Evolutionary conservation across 2,888 invertebrate genomes (phyloP).

Genomic region (Ennomos quercinarius): DNA sequence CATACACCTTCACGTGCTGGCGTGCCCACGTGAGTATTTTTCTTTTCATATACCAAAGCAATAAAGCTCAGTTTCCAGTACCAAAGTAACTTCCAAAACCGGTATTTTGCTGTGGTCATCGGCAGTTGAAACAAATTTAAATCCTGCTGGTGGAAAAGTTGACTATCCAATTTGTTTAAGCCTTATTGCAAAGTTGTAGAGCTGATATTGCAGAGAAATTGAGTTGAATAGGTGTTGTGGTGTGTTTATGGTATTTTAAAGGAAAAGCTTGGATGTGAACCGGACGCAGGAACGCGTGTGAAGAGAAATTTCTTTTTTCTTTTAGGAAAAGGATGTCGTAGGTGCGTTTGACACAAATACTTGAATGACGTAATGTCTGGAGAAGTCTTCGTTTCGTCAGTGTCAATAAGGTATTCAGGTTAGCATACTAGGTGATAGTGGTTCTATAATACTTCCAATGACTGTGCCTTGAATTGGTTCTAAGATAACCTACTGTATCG

Average conservation of each 20-base stretch:
- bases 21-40: conserved; percentile 37
- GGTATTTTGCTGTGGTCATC: conserved; percentile 56
- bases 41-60: conserved; percentile 41
- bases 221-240: conserved; percentile 18
- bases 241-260: conserved; percentile 61
- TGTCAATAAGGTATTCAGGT: conserved; percentile 20
- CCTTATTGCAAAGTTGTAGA: conserved; percentile 38
- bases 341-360: conserved; percentile 70
- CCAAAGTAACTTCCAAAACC: conserved; percentile 43
- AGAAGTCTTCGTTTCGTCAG: conserved; percentile 19
- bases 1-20: conserved; percentile 51
- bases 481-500: no score
- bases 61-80: conserved; percentile 42
- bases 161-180: conserved; percentile 37
- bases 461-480: no score
- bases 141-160: conserved; percentile 41
- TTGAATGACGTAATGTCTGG: conserved; percentile 47
- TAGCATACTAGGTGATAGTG: conserved; percentile 9
- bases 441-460: background rate
- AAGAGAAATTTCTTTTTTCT: conserved; percentile 75
- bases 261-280: conserved; percentile 78
- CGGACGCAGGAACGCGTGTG: conserved; percentile 76
- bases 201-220: conserved; percentile 36
- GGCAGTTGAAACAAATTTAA: conserved; percentile 36
- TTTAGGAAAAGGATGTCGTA: conserved; percentile 73